Conservation (phyloP, 2,113 vertebrate species). For the Atractosteus spatula region DNA sequence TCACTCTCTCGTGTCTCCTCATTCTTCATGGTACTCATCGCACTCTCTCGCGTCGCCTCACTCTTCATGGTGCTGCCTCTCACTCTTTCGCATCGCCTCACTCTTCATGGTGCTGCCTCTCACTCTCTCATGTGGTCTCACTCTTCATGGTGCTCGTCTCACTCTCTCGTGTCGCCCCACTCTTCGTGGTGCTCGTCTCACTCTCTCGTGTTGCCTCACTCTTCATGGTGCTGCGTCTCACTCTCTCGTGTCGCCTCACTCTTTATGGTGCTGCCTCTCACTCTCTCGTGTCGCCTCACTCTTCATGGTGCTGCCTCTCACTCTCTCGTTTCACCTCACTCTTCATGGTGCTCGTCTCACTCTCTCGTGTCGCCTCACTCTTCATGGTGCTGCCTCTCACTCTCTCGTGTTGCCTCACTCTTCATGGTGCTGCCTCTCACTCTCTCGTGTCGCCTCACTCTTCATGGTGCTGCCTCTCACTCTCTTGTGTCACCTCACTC, state of each 20-base stretch:
- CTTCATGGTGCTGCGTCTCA: neutral
- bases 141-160: neutral
- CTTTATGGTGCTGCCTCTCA: neutral
- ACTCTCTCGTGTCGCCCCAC: too few species aligned
- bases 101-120: slow-evolving; percentile 32
- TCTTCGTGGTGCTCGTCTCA: too few species aligned
- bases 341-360: neutral
- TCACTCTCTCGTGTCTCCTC: neutral
- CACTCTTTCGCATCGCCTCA: slow-evolving; percentile 26
- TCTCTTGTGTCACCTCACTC: neutral
- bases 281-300: neutral
- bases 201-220: neutral
- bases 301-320: too few species aligned
- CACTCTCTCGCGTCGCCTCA: neutral
- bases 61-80: too few species aligned
- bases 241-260: neutral
- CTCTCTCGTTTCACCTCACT: neutral
- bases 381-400: neutral
- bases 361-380: neutral
- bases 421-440: slow-evolving; percentile 14
- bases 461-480: neutral
- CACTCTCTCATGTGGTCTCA: slow-evolving; percentile 26
- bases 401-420: slow-evolving; percentile 29
- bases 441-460: slow-evolving; percentile 27
- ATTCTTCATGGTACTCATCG: slow-evolving; percentile 6